Evolutionary conservation across 2,888 invertebrate species (phyloP).

Genomic region (Tipula lateralis): DNA sequence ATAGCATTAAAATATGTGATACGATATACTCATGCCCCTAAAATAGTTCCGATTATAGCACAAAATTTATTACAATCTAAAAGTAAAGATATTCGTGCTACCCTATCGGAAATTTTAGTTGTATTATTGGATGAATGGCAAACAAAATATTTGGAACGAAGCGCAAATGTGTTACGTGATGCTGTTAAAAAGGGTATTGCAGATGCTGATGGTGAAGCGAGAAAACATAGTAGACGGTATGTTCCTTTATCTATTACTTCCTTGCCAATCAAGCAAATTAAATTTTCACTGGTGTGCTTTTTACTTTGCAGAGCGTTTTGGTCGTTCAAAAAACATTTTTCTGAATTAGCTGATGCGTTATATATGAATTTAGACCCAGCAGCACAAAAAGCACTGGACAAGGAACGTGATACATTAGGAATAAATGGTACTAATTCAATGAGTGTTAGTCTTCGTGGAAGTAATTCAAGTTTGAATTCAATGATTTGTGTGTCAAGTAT

Average conservation of each 20-base stretch:
- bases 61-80: constrained; percentile 73
- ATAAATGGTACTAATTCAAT: constrained; percentile 40
- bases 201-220: constrained; percentile 89
- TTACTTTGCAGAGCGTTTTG: constrained; percentile 73
- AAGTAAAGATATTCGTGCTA: constrained; percentile 82
- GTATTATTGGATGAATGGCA: constrained; percentile 83
- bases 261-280: background rate
- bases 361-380: constrained; percentile 76
- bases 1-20: constrained; percentile 86
- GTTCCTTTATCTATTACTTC: background rate
- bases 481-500: constrained; percentile 40
- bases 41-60: constrained; percentile 74
- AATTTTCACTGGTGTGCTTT: background rate
- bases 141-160: constrained; percentile 74
- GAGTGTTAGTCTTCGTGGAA: constrained; percentile 41
- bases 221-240: constrained; percentile 76
- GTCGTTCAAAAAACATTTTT: constrained; percentile 85
- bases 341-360: constrained; percentile 80
- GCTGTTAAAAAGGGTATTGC: constrained; percentile 79
- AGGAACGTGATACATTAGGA: constrained; percentile 48
- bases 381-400: constrained; percentile 57
- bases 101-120: constrained; percentile 75
- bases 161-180: constrained; percentile 71
- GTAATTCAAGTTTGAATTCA: constrained; percentile 41
- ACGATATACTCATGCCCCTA: constrained; percentile 71